Evolutionary conservation across 2,113 vertebrate species (phyloP).

Genomic region (Laticauda laticaudata): DNA sequence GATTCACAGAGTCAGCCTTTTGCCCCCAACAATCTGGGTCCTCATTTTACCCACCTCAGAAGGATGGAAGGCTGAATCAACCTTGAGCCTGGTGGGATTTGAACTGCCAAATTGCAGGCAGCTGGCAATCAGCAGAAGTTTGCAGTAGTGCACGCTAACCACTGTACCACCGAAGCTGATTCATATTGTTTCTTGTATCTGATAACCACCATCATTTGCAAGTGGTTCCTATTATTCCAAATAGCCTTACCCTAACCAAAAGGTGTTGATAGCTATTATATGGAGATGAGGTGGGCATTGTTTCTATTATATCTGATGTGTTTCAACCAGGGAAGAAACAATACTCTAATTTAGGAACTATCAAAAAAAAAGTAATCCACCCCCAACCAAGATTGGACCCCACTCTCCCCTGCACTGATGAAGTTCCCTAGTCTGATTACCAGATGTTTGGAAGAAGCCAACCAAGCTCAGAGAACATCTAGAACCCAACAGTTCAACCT

Average conservation of each 20-base stretch:
- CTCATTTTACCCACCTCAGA: too few relatives aligned
- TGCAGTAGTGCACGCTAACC: too few relatives aligned
- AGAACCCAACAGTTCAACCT: background rate
- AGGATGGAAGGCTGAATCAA: too few relatives aligned
- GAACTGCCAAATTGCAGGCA: too few relatives aligned
- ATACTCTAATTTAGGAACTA: background rate
- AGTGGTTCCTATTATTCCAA: background rate
- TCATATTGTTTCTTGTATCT: background rate
- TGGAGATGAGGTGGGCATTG: background rate
- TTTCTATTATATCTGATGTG: background rate
- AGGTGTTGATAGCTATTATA: background rate
- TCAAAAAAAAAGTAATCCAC: background rate
- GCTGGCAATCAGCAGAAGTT: too few relatives aligned
- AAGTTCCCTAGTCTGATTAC: background rate
- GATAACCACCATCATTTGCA: background rate
- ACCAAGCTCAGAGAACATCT: background rate
- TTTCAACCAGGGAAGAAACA: background rate
- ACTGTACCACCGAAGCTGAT: too few relatives aligned
- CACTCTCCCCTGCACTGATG: background rate
- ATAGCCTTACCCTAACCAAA: background rate
- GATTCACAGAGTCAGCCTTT: too few relatives aligned
- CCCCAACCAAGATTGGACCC: background rate
- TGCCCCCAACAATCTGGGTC: too few relatives aligned
- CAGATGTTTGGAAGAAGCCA: background rate
- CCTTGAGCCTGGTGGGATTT: too few relatives aligned